Conservation (phyloP, 2,797 vertebrate genomes). For the Dromococcyx pavoninus region DNA sequence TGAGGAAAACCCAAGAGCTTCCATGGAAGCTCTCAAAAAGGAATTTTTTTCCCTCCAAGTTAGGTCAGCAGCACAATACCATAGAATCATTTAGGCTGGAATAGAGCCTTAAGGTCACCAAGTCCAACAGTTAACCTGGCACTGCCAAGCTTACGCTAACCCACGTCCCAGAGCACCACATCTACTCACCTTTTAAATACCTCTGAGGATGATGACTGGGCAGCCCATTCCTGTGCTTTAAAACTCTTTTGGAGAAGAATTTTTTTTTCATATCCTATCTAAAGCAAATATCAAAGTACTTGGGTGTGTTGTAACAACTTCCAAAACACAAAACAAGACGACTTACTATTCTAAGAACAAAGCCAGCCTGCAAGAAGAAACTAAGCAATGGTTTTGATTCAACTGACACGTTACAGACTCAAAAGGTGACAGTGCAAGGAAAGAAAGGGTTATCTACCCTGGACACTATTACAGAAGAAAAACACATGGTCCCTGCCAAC, state of each 20-base stretch:
- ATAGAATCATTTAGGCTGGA: neutral
- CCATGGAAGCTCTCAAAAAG: neutral
- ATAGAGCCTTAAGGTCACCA: neutral
- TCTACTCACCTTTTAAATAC: too few species aligned
- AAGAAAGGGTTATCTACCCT: neutral
- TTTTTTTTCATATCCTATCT: neutral
- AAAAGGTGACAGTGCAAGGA: neutral
- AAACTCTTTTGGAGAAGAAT: neutral
- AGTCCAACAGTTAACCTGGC: neutral
- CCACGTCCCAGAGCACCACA: too few species aligned
- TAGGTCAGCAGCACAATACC: neutral
- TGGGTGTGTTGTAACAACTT: neutral
- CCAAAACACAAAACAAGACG: fast-evolving
- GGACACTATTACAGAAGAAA: neutral
- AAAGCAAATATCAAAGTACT: neutral
- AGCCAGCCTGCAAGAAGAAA: neutral
- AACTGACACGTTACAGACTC: neutral
- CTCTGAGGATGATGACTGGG: neutral
- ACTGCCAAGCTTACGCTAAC: neutral
- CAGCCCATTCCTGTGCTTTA: neutral
- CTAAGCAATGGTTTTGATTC: neutral
- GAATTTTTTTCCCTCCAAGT: neutral
- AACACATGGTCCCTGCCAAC: neutral
- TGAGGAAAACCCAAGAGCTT: neutral
- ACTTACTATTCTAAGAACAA: neutral